Conservation (phyloP, 2,113 vertebrate species). For the Burhinus oedicnemus region DNA sequence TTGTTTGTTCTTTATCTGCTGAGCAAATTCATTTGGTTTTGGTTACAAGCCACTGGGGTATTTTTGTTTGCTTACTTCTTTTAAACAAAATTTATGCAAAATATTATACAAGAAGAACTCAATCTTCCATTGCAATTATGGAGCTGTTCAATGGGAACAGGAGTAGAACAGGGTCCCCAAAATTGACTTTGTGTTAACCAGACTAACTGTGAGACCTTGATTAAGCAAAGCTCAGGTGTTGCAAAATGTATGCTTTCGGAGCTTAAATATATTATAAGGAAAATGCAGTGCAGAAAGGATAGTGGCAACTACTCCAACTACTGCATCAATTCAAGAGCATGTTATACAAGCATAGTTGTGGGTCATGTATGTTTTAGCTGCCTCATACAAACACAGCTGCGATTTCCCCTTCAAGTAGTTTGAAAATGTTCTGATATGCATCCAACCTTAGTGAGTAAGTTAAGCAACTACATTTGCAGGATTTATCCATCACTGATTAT, state of each 20-base stretch:
- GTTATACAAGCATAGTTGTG: neutral
- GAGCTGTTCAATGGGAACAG: neutral
- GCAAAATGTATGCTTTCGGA: neutral
- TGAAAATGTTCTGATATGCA: neutral
- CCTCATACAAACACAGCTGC: neutral
- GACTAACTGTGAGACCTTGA: neutral
- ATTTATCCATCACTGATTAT: neutral
- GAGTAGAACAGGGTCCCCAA: neutral
- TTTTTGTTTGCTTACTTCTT: neutral
- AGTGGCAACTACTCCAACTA: neutral
- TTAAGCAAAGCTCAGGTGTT: neutral
- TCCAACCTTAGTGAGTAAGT: neutral
- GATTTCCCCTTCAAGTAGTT: neutral
- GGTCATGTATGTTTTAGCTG: neutral
- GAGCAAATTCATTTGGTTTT: neutral
- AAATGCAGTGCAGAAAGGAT: neutral
- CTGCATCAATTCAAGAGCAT: neutral
- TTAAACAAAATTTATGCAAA: neutral
- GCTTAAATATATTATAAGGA: neutral
- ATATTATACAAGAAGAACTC: neutral
- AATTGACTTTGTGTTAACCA: neutral
- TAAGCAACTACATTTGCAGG: neutral
- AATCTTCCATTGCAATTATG: neutral
- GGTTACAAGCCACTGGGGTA: neutral
- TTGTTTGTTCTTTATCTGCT: constrained; percentile 11